Evolutionary conservation across 2,113 vertebrate genomes (phyloP), one percentile per base, ranked within the genome.

Genomic region (Micronycteris hirsuta): DNA sequence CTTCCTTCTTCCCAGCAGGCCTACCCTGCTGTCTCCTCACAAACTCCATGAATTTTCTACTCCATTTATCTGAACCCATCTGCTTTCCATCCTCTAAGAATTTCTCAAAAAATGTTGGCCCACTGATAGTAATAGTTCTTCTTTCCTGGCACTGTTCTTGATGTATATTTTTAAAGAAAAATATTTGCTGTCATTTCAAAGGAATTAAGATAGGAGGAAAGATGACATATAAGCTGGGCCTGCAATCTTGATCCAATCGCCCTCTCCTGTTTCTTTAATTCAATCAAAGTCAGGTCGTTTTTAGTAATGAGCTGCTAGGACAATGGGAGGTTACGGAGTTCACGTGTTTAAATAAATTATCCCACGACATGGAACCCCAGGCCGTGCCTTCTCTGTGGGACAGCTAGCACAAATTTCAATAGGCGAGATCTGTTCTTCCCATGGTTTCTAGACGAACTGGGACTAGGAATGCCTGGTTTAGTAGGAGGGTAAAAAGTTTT

Each of bases 21-120:
- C 4, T 56, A 38, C 33, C 12, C 68, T 83, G 11, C 61, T 20
- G 41, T 78, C 31, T 86, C 63, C 70, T 92, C 26, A 93, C 63
- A 94, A 45, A 70, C 8, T 80, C 89, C 33, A 14, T 41, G 41
- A 22, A 36, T 87, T 92, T 83, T 70, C 43, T 47, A 33, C 38
- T 80, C 24, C 56, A 68, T 87, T 96, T 92, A 28, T 96, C 61
- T 84, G 10, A 90, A 81, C 38, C n/a, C 85, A 80, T 96, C 89
- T 97, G 86, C 85, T 97, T 97, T 92, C 43, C 83, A 71, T 88
- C 6, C 20, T 90, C 45, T 80, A 91, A 22, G 49, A 96, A 95
- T 90, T 31, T 84, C 36, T 87, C 24, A 78, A 86, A 83, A 68
- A 70, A 4, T 24, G 7, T 73, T 83, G 45, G 14, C 61, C 9